Base-by-base conservation (phyloP, 2,113 vertebrate genomes). In the Dicerorhinus sumatrensis region DNA sequence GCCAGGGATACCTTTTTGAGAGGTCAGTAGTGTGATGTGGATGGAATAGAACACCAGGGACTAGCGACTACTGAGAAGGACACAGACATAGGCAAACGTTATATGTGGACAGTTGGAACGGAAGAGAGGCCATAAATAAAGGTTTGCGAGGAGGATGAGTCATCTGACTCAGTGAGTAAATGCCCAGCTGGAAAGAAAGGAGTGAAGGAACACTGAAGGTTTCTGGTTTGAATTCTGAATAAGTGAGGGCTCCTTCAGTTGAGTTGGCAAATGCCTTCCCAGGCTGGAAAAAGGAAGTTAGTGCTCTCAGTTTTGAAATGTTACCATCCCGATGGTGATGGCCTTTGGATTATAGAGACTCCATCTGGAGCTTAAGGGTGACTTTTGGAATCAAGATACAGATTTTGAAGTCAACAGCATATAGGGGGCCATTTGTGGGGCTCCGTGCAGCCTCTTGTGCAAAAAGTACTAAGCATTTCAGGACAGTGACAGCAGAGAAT, bases 141-240 rank as follows among this genome's bases (percentile, higher is more conserved):
- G 36, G 7, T 2, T 67, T n/a, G 33, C 7, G 1, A 36, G 39
- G 82, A 82, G 8, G 33, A 0, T 3, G 12, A 77, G 56, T 3
- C 12, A 3, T 31, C 12, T 23, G 14, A 56, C 3, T 33, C 25
- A 0, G 3, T 10, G 18, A 54, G 4, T 2, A 23, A 63, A 12
- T 10, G 3, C 16, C 3, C 0, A n/a, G 21, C 11, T 2, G 48
- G 12, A 46, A 54, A 33, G 33, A 67, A 70, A 79, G 65, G 36
- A 31, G 1, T 0, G 9, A 63, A 8, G 39, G 12, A 60, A 8
- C 5, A 1, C 0, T 0, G 20, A 20, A 73, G 27, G 46, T 9
- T 25, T 62, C 33, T 16, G 20, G 23, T 29, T 39, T n/a, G 13
- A 54, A 48, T 29, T 31, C 29, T 56, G 13, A 60, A 18, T 6